Conservation (phyloP, 1,140 invertebrate species). For the Bombus ignitus region DNA sequence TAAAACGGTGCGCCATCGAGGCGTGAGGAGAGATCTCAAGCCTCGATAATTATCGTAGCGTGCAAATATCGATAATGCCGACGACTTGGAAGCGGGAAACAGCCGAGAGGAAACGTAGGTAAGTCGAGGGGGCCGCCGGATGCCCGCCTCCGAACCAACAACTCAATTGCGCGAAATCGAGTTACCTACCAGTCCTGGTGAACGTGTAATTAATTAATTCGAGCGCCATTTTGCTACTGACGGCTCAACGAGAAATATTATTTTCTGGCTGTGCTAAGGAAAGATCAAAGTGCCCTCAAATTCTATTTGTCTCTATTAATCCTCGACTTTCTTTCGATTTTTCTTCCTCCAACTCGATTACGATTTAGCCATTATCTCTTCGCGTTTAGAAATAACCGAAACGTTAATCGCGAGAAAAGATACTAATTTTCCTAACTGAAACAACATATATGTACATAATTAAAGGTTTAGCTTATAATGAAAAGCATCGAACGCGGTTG, state of each 20-base stretch:
- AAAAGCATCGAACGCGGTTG: neutral
- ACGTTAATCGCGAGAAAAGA: neutral
- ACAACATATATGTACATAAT: neutral
- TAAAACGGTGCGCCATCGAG: neutral
- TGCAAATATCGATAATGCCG: constrained; percentile 77
- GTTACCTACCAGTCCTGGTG: constrained; percentile 70
- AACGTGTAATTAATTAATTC: constrained; percentile 82
- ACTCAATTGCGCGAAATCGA: constrained; percentile 79
- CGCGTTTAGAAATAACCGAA: neutral
- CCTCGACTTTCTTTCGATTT: neutral
- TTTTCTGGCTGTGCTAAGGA: neutral
- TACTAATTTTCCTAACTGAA: neutral
- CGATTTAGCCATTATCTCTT: neutral
- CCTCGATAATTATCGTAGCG: constrained; percentile 77
- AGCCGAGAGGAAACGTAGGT: constrained; percentile 38
- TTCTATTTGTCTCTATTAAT: neutral
- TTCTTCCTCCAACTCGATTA: neutral
- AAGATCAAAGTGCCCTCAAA: neutral
- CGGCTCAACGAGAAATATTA: constrained; percentile 40
- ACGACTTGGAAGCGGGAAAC: constrained; percentile 48
- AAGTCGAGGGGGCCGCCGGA: constrained; percentile 47
- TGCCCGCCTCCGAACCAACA: constrained; percentile 66
- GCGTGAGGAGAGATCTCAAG: constrained; percentile 29
- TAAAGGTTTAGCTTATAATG: neutral
- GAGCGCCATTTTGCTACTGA: constrained; percentile 75